These are phyloP conservation scores for Trypoxylus dichotomus DNA, from an alignment of 1,140 invertebrate genomes.

Conservation along the genomic window DNA sequence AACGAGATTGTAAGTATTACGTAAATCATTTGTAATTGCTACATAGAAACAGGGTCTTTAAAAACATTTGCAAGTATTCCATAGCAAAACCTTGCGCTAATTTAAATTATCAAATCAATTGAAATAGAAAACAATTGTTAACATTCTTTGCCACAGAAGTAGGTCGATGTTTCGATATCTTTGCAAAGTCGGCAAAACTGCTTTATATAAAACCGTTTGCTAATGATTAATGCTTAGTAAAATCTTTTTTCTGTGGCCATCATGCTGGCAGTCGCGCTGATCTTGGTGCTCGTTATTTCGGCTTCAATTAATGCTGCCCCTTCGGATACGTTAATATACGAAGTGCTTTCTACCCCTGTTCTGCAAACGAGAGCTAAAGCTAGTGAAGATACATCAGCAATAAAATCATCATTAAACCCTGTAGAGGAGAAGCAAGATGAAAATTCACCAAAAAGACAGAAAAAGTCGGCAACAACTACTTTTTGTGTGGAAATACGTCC, in stretches of 20 bases:
- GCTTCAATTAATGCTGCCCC: background rate
- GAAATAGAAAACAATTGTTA: background rate
- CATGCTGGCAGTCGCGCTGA: background rate
- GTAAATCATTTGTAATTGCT: too few species aligned
- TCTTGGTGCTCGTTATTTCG: background rate
- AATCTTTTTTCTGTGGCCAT: background rate
- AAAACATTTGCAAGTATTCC: too few species aligned
- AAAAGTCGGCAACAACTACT: constrained; percentile 49
- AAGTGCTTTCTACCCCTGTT: background rate
- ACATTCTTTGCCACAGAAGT: background rate
- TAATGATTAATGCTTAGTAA: background rate
- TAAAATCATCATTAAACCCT: background rate
- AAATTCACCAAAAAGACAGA: constrained; percentile 35
- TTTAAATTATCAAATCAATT: background rate
- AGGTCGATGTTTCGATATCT: background rate
- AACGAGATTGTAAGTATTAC: too few species aligned
- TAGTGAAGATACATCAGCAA: background rate
- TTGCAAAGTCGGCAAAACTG: background rate
- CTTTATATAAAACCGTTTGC: background rate
- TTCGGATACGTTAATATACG: background rate
- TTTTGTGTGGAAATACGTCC: constrained; percentile 53
- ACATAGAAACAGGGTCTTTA: too few species aligned
- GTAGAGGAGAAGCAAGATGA: background rate
- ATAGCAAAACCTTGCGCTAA: background rate
- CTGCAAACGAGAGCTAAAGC: background rate